A percentile compares a stretch with the other conserved stretches of the same genome.
Conservation (phyloP, 2,888 invertebrate species). For the Meiosimyza decipiens region DNA sequence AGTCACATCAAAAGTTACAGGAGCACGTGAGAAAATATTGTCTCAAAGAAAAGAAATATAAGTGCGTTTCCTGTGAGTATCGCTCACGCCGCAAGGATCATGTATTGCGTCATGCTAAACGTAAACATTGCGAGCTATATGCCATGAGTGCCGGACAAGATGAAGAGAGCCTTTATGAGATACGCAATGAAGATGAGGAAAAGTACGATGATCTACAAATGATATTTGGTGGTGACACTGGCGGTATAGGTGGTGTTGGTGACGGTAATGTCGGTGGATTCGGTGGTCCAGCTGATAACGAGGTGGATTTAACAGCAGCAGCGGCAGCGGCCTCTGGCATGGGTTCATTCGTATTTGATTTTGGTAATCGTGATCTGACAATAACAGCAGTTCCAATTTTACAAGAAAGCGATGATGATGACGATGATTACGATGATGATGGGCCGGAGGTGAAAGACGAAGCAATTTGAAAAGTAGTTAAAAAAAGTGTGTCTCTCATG, state of each 20-base stretch:
- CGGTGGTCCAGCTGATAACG: constrained; percentile 41
- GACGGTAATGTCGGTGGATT: constrained; percentile 44
- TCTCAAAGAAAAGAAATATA: constrained; percentile 65
- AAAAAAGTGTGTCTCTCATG: neutral
- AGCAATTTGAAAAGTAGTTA: neutral
- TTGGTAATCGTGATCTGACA: constrained; percentile 58
- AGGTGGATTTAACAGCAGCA: constrained; percentile 8
- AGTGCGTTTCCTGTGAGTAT: constrained; percentile 65
- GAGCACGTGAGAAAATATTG: constrained; percentile 66
- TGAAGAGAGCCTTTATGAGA: constrained; percentile 60
- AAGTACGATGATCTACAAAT: constrained; percentile 43
- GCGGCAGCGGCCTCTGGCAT: constrained; percentile 34
- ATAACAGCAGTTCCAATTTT: constrained; percentile 60
- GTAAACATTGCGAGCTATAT: constrained; percentile 62
- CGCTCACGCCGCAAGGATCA: constrained; percentile 66
- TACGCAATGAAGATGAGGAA: constrained; percentile 61
- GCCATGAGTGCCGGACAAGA: constrained; percentile 54
- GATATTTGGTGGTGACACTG: constrained; percentile 42
- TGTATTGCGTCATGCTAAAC: constrained; percentile 62
- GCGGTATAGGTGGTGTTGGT: constrained; percentile 40
- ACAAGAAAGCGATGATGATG: constrained; percentile 61
- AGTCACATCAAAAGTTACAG: constrained; percentile 61
- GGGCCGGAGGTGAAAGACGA: constrained; percentile 1
- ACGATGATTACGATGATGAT: constrained; percentile 56
- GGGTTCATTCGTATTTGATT: constrained; percentile 54